A percentile compares a stretch with the other conserved stretches of the same genome.
These are phyloP conservation scores for Turritopsis rubra DNA, from an alignment of 30 jellyfish, hydroid and myxozoan genomes.

Conservation along the genomic window DNA sequence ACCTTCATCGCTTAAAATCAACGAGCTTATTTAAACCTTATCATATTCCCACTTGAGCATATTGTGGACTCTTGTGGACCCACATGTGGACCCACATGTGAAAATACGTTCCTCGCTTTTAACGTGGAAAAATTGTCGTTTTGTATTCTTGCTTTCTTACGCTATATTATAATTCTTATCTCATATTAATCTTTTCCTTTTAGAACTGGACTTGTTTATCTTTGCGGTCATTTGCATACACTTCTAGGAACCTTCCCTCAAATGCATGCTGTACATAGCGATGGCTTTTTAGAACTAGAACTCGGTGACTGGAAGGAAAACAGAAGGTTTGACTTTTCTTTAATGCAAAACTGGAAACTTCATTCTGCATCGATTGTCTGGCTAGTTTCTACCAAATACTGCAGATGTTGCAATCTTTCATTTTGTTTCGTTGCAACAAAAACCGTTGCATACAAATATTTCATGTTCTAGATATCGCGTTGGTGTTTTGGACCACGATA, in stretches of 20 bases:
- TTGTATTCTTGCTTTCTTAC: neutral
- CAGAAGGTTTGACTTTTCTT: conserved; percentile 42
- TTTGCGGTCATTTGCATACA: conserved; percentile 91
- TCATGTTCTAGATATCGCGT: conserved; percentile 58
- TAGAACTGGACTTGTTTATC: conserved; percentile 62
- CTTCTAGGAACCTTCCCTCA: conserved; percentile 66
- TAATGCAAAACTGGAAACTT: neutral
- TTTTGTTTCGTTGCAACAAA: too few species aligned
- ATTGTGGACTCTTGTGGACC: too few species aligned
- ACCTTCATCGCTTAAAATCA: too few species aligned
- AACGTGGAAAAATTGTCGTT: too few species aligned
- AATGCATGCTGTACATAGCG: conserved; percentile 64
- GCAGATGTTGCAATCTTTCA: neutral
- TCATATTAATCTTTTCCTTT: neutral
- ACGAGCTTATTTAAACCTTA: too few species aligned
- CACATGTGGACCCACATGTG: too few species aligned
- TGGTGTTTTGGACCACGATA: conserved; percentile 79
- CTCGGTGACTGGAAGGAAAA: conserved; percentile 88
- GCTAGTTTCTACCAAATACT: neutral
- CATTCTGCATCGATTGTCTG: neutral
- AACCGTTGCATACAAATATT: too few species aligned
- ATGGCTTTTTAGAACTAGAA: conserved; percentile 84
- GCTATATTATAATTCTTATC: too few species aligned
- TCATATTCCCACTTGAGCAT: too few species aligned
- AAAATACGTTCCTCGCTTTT: too few species aligned